Evolutionary conservation across 2,888 invertebrate species (phyloP).

Genomic region (Epinotia demarniana): DNA sequence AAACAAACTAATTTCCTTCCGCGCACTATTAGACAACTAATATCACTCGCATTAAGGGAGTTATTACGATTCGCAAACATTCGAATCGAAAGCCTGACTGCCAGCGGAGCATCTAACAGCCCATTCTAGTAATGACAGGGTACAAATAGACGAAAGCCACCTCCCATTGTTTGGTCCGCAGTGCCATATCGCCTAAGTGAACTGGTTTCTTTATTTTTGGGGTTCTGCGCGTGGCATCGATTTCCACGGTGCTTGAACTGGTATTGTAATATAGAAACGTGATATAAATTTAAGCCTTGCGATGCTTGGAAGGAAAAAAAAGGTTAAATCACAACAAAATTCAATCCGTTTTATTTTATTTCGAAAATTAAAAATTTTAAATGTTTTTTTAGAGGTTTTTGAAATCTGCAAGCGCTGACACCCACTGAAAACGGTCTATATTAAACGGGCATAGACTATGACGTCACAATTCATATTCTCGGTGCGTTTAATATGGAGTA

Average conservation of each 20-base stretch:
- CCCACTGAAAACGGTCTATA: too few species aligned
- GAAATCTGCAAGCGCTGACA: too few species aligned
- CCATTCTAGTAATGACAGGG: conserved; percentile 73
- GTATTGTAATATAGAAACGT: not conserved
- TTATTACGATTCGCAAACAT: conserved; percentile 45
- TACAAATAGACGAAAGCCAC: conserved; percentile 75
- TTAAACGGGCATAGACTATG: too few species aligned
- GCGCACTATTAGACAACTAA: conserved; percentile 20
- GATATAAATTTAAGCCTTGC: not conserved
- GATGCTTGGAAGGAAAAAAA: not conserved
- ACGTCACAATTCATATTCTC: too few species aligned
- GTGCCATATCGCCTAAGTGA: conserved; percentile 46
- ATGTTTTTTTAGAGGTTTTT: too few species aligned
- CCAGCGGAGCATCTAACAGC: conserved; percentile 74
- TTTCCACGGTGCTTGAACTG: conserved; percentile 1
- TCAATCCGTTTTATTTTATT: too few species aligned
- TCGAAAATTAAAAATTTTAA: too few species aligned
- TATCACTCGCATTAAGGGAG: conserved; percentile 23
- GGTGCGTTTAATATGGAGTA: too few species aligned
- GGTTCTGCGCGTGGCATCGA: conserved; percentile 20
- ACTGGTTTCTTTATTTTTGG: conserved; percentile 44
- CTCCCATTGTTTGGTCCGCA: conserved; percentile 49
- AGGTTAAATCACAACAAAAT: too few species aligned
- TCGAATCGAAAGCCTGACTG: conserved; percentile 66
- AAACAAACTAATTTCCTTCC: conserved; percentile 2